These are phyloP conservation scores for Orcinus orca DNA, from an alignment of 2,113 vertebrate species.

Conservation along the genomic window DNA sequence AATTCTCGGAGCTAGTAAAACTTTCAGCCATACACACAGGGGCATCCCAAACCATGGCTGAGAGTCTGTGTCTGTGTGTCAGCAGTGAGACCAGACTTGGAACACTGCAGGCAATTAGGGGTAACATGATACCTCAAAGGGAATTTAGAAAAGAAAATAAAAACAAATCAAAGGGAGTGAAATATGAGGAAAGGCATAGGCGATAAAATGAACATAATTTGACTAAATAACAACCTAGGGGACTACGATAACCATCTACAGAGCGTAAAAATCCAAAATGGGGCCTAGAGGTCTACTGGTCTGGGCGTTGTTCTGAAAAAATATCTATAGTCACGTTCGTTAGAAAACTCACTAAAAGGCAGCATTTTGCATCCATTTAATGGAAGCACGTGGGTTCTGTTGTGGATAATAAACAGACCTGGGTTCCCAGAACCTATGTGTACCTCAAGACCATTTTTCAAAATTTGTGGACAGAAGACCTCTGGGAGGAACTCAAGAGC, in stretches of 20 bases:
- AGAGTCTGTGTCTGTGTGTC: slow-evolving; percentile 31
- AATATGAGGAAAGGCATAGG: slow-evolving; percentile 71
- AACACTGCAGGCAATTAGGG: slow-evolving; percentile 69
- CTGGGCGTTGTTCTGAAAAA: not conserved
- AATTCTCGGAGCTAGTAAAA: not conserved
- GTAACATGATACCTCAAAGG: slow-evolving; percentile 67
- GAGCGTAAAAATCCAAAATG: slow-evolving; percentile 65
- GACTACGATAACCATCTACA: slow-evolving; percentile 67
- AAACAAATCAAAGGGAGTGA: slow-evolving; percentile 71
- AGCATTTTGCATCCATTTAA: slow-evolving; percentile 24
- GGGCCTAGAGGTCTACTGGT: slow-evolving; percentile 64
- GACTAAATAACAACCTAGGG: slow-evolving; percentile 75
- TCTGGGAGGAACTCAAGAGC: slow-evolving; percentile 17
- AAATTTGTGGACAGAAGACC: not conserved
- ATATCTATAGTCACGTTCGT: not conserved
- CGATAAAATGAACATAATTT: slow-evolving; percentile 76
- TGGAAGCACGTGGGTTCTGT: not conserved
- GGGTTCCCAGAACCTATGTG: not conserved
- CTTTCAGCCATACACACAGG: not conserved
- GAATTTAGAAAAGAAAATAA: slow-evolving; percentile 73
- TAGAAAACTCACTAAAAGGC: slow-evolving; percentile 48
- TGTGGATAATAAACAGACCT: slow-evolving; percentile 6
- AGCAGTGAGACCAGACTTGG: slow-evolving; percentile 57
- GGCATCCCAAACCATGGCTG: slow-evolving; percentile 8
- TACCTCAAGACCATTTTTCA: slow-evolving; percentile 10